A percentile compares a stretch with the other conserved stretches of the same genome.
These are phyloP conservation scores for Phyllostomus hastatus DNA, from an alignment of 2,113 vertebrate genomes.

Conservation along the genomic window DNA sequence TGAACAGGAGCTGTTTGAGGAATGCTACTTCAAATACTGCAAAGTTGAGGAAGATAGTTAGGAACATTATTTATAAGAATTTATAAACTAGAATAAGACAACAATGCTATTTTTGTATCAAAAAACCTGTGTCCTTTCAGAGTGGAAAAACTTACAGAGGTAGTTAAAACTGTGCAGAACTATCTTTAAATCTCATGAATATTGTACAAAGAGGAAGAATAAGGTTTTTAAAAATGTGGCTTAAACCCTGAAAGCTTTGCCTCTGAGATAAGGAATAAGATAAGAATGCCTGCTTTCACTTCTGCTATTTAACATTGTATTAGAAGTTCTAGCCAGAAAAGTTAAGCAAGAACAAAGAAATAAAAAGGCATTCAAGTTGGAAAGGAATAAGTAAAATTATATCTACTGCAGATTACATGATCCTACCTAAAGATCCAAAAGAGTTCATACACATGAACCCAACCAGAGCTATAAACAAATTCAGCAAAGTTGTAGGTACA, in stretches of 20 bases:
- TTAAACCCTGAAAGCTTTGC: neutral
- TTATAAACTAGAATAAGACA: neutral
- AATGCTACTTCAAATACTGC: neutral
- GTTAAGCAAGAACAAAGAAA: neutral
- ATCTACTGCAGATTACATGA: neutral
- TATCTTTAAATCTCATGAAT: neutral
- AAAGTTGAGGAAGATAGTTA: neutral
- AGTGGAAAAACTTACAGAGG: neutral
- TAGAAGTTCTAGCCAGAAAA: neutral
- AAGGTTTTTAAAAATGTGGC: neutral
- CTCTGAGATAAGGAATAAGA: neutral
- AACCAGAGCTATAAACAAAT: neutral
- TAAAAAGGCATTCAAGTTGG: neutral
- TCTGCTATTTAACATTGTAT: neutral
- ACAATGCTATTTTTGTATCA: neutral
- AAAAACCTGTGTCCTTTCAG: neutral
- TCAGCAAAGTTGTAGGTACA: neutral
- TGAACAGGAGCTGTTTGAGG: neutral
- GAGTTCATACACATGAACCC: neutral
- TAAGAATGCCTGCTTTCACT: neutral
- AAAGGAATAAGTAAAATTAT: neutral
- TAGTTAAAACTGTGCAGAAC: neutral
- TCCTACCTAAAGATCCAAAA: neutral
- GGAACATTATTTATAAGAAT: neutral
- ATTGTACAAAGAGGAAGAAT: neutral